Evolutionary conservation across 2,888 invertebrate genomes (phyloP).

Genomic region (Cerastoderma edule): DNA sequence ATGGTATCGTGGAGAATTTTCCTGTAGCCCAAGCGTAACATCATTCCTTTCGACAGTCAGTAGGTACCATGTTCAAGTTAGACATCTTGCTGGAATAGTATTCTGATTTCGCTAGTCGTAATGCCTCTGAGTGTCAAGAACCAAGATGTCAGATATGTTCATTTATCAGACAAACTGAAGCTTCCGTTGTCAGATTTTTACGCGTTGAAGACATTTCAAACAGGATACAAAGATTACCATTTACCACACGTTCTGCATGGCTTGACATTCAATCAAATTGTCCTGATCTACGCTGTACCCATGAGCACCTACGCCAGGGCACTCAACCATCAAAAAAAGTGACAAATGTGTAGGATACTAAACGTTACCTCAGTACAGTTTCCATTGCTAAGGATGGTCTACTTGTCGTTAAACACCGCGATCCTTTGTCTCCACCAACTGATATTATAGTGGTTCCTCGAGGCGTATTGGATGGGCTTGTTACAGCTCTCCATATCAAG

Average conservation of each 20-base stretch:
- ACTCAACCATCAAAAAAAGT: slow-evolving; percentile 65
- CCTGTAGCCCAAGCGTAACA: slow-evolving; percentile 57
- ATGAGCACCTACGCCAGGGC: slow-evolving; percentile 62
- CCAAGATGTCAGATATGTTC: slow-evolving; percentile 56
- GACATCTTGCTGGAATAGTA: slow-evolving; percentile 40
- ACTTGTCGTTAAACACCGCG: slow-evolving; percentile 38
- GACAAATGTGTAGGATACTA: slow-evolving; percentile 61
- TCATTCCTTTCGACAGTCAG: slow-evolving; percentile 60
- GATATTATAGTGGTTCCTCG: too few relatives aligned
- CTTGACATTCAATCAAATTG: slow-evolving; percentile 55
- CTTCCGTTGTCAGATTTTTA: slow-evolving; percentile 56
- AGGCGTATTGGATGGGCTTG: background rate
- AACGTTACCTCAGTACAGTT: slow-evolving; percentile 52
- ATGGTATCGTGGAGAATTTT: slow-evolving; percentile 61
- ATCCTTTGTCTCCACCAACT: slow-evolving; percentile 26
- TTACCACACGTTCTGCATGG: slow-evolving; percentile 59
- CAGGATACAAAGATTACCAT: slow-evolving; percentile 38
- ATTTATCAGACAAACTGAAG: slow-evolving; percentile 42
- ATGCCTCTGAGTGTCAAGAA: slow-evolving; percentile 50
- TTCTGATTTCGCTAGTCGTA: slow-evolving; percentile 60
- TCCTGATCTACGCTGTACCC: slow-evolving; percentile 59
- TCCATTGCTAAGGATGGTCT: slow-evolving; percentile 62
- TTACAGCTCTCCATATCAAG: background rate
- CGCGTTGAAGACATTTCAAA: too few relatives aligned
- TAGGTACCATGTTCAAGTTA: slow-evolving; percentile 38